phyloP scores from a whole-genome alignment of 2,888 invertebrate species.

The Dicycla oo region DNA sequence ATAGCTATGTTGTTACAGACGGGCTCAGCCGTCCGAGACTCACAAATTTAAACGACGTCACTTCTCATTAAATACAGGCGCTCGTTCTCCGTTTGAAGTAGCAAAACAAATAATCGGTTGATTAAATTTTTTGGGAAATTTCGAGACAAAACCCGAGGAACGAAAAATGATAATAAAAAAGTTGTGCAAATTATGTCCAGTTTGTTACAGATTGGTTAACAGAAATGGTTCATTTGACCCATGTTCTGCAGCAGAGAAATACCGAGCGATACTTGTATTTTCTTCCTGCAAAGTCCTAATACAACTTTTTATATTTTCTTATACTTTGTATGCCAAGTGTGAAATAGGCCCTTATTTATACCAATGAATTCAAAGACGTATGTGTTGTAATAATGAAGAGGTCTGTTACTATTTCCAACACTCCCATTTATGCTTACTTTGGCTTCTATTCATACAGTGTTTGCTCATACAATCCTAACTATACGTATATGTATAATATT shows the following conservation, averaged over 20 bases:
- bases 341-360: background rate
- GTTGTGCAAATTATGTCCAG: background rate
- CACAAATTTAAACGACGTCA: conserved; percentile 46
- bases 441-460: background rate
- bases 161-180: background rate
- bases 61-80: conserved; percentile 36
- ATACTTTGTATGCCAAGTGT: too few relatives aligned
- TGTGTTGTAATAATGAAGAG: background rate
- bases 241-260: background rate
- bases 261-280: background rate
- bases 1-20: conserved; percentile 1
- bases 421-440: background rate
- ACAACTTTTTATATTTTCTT: too few relatives aligned
- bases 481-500: too few relatives aligned
- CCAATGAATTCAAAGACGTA: background rate
- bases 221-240: background rate
- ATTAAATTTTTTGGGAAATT: conserved; percentile 11
- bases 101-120: conserved; percentile 21
- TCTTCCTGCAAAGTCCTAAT: background rate
- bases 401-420: background rate
- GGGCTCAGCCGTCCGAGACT: background rate
- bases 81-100: conserved; percentile 13
- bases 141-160: background rate
- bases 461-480: conserved; percentile 3
- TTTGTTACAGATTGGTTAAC: background rate